Percentiles rank a stretch among this genome's conserved stretches.
These are phyloP conservation scores for Synanthedon andrenaeformis DNA, from an alignment of 2,888 invertebrate species.

Conservation along the genomic window DNA sequence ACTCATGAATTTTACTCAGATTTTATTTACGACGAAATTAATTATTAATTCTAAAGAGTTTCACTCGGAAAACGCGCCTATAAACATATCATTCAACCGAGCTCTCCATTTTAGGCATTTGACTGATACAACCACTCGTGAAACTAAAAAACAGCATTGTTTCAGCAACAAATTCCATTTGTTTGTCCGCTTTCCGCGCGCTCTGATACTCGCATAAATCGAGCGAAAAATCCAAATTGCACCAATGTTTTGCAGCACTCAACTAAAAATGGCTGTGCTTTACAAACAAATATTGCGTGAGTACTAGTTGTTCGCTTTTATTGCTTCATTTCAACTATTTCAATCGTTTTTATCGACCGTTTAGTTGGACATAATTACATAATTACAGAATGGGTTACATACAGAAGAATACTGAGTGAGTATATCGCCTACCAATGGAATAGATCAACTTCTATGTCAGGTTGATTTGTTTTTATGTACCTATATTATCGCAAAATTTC, in stretches of 20 bases:
- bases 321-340: constrained; percentile 21
- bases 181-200: constrained; percentile 59
- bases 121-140: constrained; percentile 51
- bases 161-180: constrained; percentile 55
- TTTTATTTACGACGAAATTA: too few relatives aligned
- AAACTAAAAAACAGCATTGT: constrained; percentile 50
- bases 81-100: constrained; percentile 31
- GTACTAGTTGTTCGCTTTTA: constrained; percentile 36
- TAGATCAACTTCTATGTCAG: too few relatives aligned
- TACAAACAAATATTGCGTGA: constrained; percentile 51
- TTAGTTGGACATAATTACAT: not conserved
- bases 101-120: constrained; percentile 36
- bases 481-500: too few relatives aligned
- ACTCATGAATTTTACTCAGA: too few relatives aligned
- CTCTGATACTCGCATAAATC: constrained; percentile 62
- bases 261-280: constrained; percentile 58
- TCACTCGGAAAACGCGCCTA: constrained; percentile 2
- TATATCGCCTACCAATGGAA: too few relatives aligned
- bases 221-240: constrained; percentile 62
- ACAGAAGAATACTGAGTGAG: too few relatives aligned
- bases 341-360: not conserved
- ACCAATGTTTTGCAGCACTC: constrained; percentile 51
- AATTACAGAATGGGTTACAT: too few relatives aligned
- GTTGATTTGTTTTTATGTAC: too few relatives aligned
- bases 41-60: too few relatives aligned